Conservation (phyloP, 1,140 invertebrate genomes). For the Drosophila albomicans region DNA sequence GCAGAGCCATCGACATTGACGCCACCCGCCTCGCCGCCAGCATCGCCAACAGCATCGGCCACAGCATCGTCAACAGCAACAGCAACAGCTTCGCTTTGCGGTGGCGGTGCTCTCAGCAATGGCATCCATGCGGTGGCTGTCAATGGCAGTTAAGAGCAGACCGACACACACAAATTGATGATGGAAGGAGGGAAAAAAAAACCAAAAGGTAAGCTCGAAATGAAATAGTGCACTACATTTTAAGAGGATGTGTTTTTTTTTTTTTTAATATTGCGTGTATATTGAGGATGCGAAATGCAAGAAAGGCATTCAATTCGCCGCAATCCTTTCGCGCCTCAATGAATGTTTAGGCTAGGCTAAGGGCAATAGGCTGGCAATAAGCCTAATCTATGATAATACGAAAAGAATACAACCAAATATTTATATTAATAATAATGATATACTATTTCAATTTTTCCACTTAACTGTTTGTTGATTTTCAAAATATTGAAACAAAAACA, state of each 20-base stretch:
- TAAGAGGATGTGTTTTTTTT: conserved; percentile 17
- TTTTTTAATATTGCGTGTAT: neutral
- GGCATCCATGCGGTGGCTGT: conserved; percentile 72
- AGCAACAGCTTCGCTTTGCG: conserved; percentile 37
- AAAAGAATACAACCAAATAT: neutral
- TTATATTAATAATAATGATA: conserved; percentile 33
- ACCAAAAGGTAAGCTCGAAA: neutral
- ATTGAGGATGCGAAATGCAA: neutral
- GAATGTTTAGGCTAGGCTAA: conserved; percentile 22
- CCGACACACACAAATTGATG: neutral
- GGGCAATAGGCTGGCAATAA: conserved; percentile 6
- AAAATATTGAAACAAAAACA: conserved; percentile 31
- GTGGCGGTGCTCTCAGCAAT: conserved; percentile 61
- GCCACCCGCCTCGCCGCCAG: conserved; percentile 75
- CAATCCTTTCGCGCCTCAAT: neutral
- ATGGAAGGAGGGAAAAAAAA: neutral
- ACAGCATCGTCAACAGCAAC: conserved; percentile 50
- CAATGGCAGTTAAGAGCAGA: conserved; percentile 78
- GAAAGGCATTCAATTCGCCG: neutral
- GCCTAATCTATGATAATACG: neutral
- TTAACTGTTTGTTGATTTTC: conserved; percentile 77
- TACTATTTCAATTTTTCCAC: conserved; percentile 57
- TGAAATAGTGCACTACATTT: conserved; percentile 8
- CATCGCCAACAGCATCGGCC: conserved; percentile 49
- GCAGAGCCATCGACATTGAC: conserved; percentile 67